A percentile compares a stretch with the other conserved stretches of the same genome.
These are phyloP conservation scores for Numida meleagris DNA, from an alignment of 2,113 vertebrate species.

Conservation along the genomic window DNA sequence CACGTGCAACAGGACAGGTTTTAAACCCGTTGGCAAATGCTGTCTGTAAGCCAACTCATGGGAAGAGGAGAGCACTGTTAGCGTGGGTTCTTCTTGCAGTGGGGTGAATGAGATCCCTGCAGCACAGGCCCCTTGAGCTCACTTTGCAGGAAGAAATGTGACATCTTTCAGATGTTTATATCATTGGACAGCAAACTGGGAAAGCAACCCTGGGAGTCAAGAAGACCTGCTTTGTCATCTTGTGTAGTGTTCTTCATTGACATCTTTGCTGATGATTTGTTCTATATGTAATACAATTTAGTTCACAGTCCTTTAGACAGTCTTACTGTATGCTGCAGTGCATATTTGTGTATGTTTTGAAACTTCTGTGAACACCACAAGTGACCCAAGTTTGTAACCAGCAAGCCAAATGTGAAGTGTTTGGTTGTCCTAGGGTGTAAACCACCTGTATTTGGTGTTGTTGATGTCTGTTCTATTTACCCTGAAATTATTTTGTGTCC, in stretches of 20 bases:
- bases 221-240: background rate
- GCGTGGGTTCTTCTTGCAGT: accelerated
- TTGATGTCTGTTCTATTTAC: background rate
- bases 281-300: background rate
- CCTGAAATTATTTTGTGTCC: background rate
- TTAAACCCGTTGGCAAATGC: background rate
- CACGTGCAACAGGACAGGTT: constrained; percentile 4
- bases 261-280: background rate
- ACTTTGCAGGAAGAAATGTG: background rate
- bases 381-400: background rate
- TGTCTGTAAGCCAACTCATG: background rate
- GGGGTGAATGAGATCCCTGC: background rate
- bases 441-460: background rate
- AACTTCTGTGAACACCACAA: background rate
- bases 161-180: background rate
- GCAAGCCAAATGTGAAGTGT: background rate
- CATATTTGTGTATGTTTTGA: background rate
- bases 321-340: background rate
- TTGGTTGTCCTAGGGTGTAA: background rate
- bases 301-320: background rate
- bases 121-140: background rate
- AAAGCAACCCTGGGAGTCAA: background rate
- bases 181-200: background rate
- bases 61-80: background rate
- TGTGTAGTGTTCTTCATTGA: accelerated